Evolutionary conservation across 92 coral and sea anemone genomes (phyloP).

Genomic region (Metridium senile): DNA sequence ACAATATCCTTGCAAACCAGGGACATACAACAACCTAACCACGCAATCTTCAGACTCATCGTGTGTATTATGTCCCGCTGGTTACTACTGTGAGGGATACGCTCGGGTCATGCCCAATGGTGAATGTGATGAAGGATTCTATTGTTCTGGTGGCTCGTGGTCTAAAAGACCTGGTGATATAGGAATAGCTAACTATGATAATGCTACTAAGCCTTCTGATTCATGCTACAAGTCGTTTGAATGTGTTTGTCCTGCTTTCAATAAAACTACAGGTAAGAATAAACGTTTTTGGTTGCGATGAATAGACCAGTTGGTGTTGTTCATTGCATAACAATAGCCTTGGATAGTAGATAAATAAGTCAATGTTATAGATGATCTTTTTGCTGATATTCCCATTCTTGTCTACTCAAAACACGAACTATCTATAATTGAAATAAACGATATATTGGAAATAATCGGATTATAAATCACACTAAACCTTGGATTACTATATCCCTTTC

Average conservation of each 20-base stretch:
- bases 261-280: slow-evolving; percentile 97
- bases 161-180: slow-evolving; percentile 87
- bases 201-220: slow-evolving; percentile 85
- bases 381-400: no score
- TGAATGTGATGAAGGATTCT: slow-evolving; percentile 89
- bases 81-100: slow-evolving; percentile 88
- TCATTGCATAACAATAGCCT: neutral
- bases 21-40: slow-evolving; percentile 91
- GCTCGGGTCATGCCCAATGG: slow-evolving; percentile 84
- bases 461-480: no score
- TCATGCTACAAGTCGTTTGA: slow-evolving; percentile 81
- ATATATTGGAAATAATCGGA: no score
- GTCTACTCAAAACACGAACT: no score
- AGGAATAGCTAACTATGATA: slow-evolving; percentile 66
- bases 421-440: no score
- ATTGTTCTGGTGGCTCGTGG: slow-evolving; percentile 90
- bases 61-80: slow-evolving; percentile 89
- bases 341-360: neutral
- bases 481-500: no score
- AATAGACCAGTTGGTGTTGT: neutral
- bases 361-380: no score
- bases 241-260: slow-evolving; percentile 97
- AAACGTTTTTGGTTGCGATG: no score
- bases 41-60: slow-evolving; percentile 74
- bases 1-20: slow-evolving; percentile 86